Conservation (phyloP, 1,140 invertebrate genomes). For the Melitaea cinxia region DNA sequence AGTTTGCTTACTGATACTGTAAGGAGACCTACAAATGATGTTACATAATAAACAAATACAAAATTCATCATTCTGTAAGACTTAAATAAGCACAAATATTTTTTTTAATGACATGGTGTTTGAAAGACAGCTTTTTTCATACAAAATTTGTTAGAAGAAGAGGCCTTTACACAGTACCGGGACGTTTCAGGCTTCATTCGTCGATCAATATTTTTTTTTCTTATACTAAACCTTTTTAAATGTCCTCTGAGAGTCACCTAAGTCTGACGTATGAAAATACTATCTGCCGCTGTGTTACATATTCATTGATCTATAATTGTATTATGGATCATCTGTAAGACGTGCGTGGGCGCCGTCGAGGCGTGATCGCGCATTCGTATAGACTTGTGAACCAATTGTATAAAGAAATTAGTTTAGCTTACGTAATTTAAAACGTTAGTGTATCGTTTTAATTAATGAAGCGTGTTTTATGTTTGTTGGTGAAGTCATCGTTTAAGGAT, state of each 20-base stretch:
- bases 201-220: background rate
- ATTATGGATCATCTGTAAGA: slow-evolving; percentile 74
- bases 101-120: no score
- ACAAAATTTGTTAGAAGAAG: no score
- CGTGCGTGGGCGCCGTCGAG: slow-evolving; percentile 74
- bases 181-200: no score
- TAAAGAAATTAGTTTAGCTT: slow-evolving; percentile 62
- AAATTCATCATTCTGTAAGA: no score
- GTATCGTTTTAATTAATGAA: background rate
- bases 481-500: background rate
- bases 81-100: no score
- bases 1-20: no score
- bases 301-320: slow-evolving; percentile 70
- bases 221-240: background rate
- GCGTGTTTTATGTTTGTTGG: background rate
- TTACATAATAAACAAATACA: no score
- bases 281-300: background rate
- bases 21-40: no score
- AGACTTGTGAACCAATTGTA: slow-evolving; percentile 69
- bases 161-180: no score
- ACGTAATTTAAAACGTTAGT: slow-evolving; percentile 54
- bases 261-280: slow-evolving; percentile 13
- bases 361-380: slow-evolving; percentile 73
- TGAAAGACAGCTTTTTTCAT: no score
- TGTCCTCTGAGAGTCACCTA: slow-evolving; percentile 39